Base-by-base conservation (phyloP, 2,888 invertebrate genomes). In the Subacronicta megacephala region DNA sequence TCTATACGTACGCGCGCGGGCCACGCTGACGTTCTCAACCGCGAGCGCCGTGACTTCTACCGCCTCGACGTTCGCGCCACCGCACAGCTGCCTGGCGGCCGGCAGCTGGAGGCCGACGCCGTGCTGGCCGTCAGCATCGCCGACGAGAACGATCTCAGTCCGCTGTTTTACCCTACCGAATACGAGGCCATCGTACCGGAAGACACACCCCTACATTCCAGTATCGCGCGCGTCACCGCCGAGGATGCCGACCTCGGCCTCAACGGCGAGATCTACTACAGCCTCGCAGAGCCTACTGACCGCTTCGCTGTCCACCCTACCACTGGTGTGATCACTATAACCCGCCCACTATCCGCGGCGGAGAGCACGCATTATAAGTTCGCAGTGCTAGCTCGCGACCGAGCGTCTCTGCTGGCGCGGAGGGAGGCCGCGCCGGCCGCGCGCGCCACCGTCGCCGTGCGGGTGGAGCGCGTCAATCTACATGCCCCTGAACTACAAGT, bases 241-340 rank as follows among this genome's bases (percentile, higher is more conserved):
- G 98, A 98, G 82, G 99, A 99, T 91, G 99, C 99, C 3, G 99
- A 99, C 89, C 94, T 98, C 31, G 99, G 99, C 2, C 95, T 98
- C 77, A 99, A 99, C 89, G 99, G 99, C 0, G 98, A 99, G 93
- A 98, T 99, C 77, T 99, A 99, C 92, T 99, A 99, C 92, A 98
- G 98, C 87, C 96, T 99, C 80, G 95, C 96, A 45, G 96, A 97
- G 75, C 95, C 96, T 57, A 97, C 97, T 40, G 97, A 97, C 81
- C 96, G 96, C 78, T 99, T 99, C 87, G 97, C 98, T 31, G 96
- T 99, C 55, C 98, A 99, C 89, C 98, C 99, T 1, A 97, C 98
- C 51, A 97, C 97, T 42, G 99, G 99, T 9, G 96, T 97, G 20
- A 96, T 99, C 59, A 97, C 97, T 13, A 94, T 98, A 15, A 97